A percentile compares a stretch with the other conserved stretches of the same genome.
phyloP scores from a whole-genome alignment of 2,888 invertebrate species.

The Piscicola geometra region DNA sequence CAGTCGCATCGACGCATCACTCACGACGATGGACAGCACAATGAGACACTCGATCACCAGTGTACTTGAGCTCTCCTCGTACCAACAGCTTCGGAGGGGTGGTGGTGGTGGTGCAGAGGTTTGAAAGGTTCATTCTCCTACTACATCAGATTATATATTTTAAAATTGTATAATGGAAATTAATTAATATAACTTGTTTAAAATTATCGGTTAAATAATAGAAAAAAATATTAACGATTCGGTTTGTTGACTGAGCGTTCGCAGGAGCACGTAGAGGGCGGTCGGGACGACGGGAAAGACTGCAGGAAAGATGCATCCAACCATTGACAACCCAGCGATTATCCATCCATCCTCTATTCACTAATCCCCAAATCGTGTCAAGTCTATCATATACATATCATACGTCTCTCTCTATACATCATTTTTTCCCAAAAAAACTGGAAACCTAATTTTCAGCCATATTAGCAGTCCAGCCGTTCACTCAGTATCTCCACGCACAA shows the following conservation, averaged over 20 bases:
- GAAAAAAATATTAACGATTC: too few relatives aligned
- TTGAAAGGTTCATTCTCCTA: neutral
- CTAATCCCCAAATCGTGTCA: neutral
- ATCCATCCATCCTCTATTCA: neutral
- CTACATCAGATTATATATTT: too few relatives aligned
- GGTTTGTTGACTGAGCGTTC: slow-evolving; percentile 19
- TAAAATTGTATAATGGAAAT: too few relatives aligned
- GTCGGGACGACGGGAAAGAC: slow-evolving; percentile 32
- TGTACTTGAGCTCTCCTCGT: slow-evolving; percentile 44
- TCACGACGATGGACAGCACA: slow-evolving; percentile 38
- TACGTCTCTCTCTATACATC: too few relatives aligned
- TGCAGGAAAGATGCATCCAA: neutral
- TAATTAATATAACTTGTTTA: too few relatives aligned
- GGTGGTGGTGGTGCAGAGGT: neutral
- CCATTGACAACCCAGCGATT: neutral
- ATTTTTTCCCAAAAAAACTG: too few relatives aligned
- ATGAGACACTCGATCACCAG: slow-evolving; percentile 49
- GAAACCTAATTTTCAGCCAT: too few relatives aligned
- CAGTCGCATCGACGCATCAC: too few relatives aligned
- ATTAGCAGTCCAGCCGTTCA: too few relatives aligned
- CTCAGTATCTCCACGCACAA: too few relatives aligned
- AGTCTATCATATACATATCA: neutral
- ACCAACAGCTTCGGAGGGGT: slow-evolving; percentile 52
- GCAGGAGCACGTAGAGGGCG: slow-evolving; percentile 9
- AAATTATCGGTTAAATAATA: too few relatives aligned